Evolutionary conservation across 1,140 invertebrate genomes (phyloP), one percentile per base, ranked within the genome.

Genomic region (Aphaenogaster floridana): DNA sequence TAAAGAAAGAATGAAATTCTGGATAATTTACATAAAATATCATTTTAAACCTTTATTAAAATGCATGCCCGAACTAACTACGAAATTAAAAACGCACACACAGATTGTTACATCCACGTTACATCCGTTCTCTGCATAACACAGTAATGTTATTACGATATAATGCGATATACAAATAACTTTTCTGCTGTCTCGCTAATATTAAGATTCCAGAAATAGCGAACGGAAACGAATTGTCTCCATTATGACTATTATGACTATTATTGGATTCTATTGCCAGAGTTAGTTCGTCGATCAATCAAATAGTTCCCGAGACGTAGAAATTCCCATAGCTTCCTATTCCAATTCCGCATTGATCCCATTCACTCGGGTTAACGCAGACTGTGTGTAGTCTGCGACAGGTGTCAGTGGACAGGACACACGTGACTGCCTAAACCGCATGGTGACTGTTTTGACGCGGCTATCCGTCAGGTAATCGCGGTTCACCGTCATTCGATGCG

Each of bases 391-490:
- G 78, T 88, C 50, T 28, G 87, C 86, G 89, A 90, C 89, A 90
- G 89, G 89, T 90, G 89, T 90, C 89, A 90, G 86, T 64, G 69
- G 80, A 69, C 86, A 63, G 66, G 76, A 84, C 89, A 88, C 89
- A 74, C 78, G 87, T 80, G 86, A 90, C 69, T 86, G 64, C 78
- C 84, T 66, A 61, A 88, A 86, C 83, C 63, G 66, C 87, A 52
- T 72, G 61, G 66, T 45, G 66, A 81, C 88, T 86, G 88, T 91
- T 91, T 91, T 91, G 90, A 91, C 90, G 85, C 79, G 89, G 85
- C 88, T 89, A 91, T 91, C 90, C 86, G 88, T 91, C 90, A 91
- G 88, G 76, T 83, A 86, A 91, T 91, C 90, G 90, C 76, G 90
- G 90, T 81, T 87, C 74, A 79, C 85, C 90, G 48, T 91, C 88